phyloP scores from a whole-genome alignment of 2,888 invertebrate genomes.

The Congeria kusceri region DNA sequence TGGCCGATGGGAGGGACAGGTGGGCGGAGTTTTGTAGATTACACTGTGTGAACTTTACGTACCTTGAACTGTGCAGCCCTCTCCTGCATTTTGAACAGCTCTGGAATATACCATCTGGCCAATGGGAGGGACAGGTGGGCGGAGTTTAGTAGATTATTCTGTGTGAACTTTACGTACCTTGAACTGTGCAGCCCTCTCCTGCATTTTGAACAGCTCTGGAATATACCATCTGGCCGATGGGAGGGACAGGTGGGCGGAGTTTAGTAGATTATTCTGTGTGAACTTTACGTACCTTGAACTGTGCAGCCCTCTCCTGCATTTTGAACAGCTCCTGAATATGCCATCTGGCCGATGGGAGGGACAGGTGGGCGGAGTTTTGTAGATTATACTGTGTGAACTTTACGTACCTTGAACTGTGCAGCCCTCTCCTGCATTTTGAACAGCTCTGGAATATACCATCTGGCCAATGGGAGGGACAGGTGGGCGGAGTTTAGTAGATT shows the following conservation, averaged over 20 bases:
- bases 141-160: slow-evolving; percentile 49
- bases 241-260: slow-evolving; percentile 77
- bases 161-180: slow-evolving; percentile 67
- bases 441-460: slow-evolving; percentile 81
- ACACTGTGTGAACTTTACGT: slow-evolving; percentile 1
- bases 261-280: slow-evolving; percentile 46
- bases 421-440: slow-evolving; percentile 75
- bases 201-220: slow-evolving; percentile 74
- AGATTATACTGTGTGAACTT: neutral
- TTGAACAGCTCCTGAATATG: slow-evolving; percentile 76
- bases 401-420: slow-evolving; percentile 77
- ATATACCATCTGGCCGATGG: slow-evolving; percentile 81
- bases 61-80: slow-evolving; percentile 81
- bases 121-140: slow-evolving; percentile 78
- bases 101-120: slow-evolving; percentile 80
- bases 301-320: slow-evolving; percentile 75
- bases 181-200: slow-evolving; percentile 77
- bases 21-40: slow-evolving; percentile 63
- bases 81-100: slow-evolving; percentile 75
- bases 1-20: slow-evolving; percentile 76
- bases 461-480: slow-evolving; percentile 75
- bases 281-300: slow-evolving; percentile 75
- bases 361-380: slow-evolving; percentile 74
- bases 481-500: slow-evolving; percentile 78
- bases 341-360: slow-evolving; percentile 80